Evolutionary conservation across 2,888 invertebrate species (phyloP).

Genomic region (Cheilosia scutellata): DNA sequence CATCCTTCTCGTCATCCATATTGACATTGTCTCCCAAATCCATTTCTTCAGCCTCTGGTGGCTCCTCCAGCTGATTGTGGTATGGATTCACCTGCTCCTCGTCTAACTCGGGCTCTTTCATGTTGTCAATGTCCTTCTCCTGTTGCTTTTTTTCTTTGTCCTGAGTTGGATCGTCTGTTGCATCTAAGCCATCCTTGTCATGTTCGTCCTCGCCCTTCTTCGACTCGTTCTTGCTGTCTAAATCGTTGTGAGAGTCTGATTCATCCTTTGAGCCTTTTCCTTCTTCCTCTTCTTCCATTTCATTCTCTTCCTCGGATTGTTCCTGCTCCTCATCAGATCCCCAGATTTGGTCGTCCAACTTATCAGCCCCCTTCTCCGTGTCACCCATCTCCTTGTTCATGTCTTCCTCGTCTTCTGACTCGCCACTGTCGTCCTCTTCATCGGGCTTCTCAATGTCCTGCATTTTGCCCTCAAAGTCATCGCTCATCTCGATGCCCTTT

Average conservation of each 20-base stretch:
- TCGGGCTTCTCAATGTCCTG: conserved; percentile 88
- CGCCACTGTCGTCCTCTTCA: conserved; percentile 86
- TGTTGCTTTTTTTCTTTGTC: conserved; percentile 84
- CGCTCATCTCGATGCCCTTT: conserved; percentile 97
- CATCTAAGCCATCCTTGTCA: conserved; percentile 84
- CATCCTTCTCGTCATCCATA: conserved; percentile 89
- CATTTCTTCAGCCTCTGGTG: conserved; percentile 93
- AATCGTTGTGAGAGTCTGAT: conserved; percentile 85
- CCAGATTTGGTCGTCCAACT: conserved; percentile 92
- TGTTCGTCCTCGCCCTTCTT: conserved; percentile 86
- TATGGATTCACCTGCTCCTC: conserved; percentile 92
- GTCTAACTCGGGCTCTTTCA: conserved; percentile 91
- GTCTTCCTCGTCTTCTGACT: conserved; percentile 90
- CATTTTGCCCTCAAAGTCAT: conserved; percentile 92
- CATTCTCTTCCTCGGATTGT: conserved; percentile 86
- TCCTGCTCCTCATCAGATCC: conserved; percentile 94
- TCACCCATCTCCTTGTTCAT: conserved; percentile 99
- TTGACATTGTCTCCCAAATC: conserved; percentile 95
- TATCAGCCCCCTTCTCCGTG: conserved; percentile 93
- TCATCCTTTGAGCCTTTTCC: conserved; percentile 91
- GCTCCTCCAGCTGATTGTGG: conserved; percentile 91
- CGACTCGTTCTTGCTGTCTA: conserved; percentile 85
- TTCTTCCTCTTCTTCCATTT: conserved; percentile 87
- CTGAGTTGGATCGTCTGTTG: conserved; percentile 80
- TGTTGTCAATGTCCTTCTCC: conserved; percentile 91